A percentile compares a stretch with the other conserved stretches of the same genome.
Evolutionary conservation across 2,888 invertebrate genomes (phyloP).

Genomic region (Eupithecia dodoneata): DNA sequence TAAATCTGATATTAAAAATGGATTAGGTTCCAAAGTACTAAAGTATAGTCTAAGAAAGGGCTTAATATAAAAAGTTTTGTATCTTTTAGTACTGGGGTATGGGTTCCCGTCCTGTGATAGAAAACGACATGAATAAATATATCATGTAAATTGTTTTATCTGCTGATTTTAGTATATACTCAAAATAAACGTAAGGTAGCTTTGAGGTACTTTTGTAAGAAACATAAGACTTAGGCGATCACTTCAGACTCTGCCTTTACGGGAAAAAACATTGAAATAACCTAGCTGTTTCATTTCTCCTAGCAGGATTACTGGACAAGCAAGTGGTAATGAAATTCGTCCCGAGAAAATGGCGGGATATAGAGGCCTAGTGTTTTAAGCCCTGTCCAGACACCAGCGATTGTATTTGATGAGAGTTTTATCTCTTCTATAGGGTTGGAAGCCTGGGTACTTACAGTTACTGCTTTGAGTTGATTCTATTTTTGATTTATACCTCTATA

Average conservation of each 20-base stretch:
- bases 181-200: not conserved
- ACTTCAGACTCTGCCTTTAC: not conserved
- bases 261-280: not conserved
- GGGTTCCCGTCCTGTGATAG: not conserved
- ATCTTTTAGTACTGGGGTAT: not conserved
- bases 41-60: not conserved
- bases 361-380: constrained; percentile 78
- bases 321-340: constrained; percentile 83
- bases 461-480: not conserved
- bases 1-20: not conserved
- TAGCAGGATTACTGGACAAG: constrained; percentile 71
- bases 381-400: constrained; percentile 77
- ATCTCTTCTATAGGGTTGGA: constrained; percentile 61
- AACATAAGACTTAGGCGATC: not conserved
- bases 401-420: constrained; percentile 83
- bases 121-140: no score
- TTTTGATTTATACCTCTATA: constrained; percentile 11
- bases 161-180: not conserved
- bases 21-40: not conserved
- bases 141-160: no score
- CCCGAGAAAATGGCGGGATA: constrained; percentile 75
- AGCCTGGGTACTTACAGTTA: not conserved
- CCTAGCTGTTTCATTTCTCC: constrained; percentile 17
- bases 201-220: not conserved
- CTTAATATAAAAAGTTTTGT: not conserved